phyloP scores from a whole-genome alignment of 2,797 vertebrate genomes.

The Pseudotriccus pelzelni region DNA sequence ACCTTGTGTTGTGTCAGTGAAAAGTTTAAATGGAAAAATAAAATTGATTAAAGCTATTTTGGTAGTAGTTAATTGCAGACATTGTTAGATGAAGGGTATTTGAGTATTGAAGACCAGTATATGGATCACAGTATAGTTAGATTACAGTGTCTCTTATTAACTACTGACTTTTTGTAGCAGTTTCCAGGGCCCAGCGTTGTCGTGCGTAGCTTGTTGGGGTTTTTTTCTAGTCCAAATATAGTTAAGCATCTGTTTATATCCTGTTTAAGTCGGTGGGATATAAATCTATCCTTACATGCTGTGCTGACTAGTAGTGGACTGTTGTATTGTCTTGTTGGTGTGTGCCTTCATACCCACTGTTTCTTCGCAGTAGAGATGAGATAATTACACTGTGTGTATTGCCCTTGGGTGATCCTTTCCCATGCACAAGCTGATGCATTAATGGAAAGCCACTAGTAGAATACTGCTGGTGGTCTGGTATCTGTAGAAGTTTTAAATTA shows the following conservation, averaged over 20 bases:
- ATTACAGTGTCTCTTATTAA: not conserved
- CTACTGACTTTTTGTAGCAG: not conserved
- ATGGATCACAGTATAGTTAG: not conserved
- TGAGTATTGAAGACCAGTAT: not conserved
- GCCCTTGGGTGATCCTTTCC: not conserved
- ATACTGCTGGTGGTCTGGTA: not conserved
- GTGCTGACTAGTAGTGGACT: not conserved
- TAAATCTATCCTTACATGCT: not conserved
- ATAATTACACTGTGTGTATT: not conserved
- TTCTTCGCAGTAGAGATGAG: not conserved
- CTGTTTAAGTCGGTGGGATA: not conserved
- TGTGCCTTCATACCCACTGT: not conserved
- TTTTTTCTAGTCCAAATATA: not conserved
- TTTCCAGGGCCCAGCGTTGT: not conserved
- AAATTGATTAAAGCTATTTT: not conserved
- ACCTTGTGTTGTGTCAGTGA: not conserved
- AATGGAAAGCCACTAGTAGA: not conserved
- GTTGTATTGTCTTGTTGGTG: not conserved
- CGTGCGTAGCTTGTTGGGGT: not conserved
- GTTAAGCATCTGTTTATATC: not conserved
- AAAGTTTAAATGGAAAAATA: not conserved
- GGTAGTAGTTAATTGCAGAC: not conserved
- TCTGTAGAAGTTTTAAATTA: not conserved
- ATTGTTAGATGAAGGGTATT: not conserved
- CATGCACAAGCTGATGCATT: not conserved